These are phyloP conservation scores for Hippocampus abdominalis DNA, from an alignment of 2,113 vertebrate genomes.

Conservation along the genomic window DNA sequence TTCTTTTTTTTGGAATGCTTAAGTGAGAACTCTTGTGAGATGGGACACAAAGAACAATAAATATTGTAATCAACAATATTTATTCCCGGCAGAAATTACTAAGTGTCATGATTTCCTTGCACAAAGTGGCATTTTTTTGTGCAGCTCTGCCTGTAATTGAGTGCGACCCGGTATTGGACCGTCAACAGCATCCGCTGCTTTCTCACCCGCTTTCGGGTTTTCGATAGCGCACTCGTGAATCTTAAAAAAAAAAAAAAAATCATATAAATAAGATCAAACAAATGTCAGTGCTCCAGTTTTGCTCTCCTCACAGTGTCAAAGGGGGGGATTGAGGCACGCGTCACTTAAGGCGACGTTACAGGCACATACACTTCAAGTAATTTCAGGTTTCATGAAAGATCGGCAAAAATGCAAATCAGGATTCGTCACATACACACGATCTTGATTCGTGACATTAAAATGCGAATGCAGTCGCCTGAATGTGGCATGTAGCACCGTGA, in stretches of 20 bases:
- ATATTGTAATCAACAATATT: conserved; percentile 71
- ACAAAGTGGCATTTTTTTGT: not conserved
- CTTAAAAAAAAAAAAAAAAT: conserved; percentile 7
- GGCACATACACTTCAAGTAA: conserved; percentile 72
- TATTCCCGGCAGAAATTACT: conserved; percentile 60
- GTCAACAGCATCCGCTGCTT: not conserved
- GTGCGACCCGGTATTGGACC: not conserved
- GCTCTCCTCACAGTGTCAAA: not conserved
- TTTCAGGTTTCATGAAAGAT: conserved; percentile 61
- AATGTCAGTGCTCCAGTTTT: conserved; percentile 11
- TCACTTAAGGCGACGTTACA: conserved; percentile 26
- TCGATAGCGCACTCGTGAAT: not conserved
- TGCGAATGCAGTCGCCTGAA: conserved; percentile 12
- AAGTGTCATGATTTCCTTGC: conserved; percentile 29
- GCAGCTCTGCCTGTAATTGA: not conserved
- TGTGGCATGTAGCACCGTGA: conserved; percentile 13
- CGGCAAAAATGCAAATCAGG: conserved; percentile 13
- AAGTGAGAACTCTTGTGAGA: conserved; percentile 56
- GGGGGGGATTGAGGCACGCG: not conserved
- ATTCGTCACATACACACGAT: conserved; percentile 10
- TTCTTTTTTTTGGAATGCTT: conserved; percentile 64
- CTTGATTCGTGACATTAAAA: not conserved
- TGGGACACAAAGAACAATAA: conserved; percentile 50
- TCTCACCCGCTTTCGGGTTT: conserved; percentile 14
- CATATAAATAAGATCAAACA: not conserved